Conservation (phyloP, 2,888 invertebrate genomes). For the Ptychoptera contaminata region DNA sequence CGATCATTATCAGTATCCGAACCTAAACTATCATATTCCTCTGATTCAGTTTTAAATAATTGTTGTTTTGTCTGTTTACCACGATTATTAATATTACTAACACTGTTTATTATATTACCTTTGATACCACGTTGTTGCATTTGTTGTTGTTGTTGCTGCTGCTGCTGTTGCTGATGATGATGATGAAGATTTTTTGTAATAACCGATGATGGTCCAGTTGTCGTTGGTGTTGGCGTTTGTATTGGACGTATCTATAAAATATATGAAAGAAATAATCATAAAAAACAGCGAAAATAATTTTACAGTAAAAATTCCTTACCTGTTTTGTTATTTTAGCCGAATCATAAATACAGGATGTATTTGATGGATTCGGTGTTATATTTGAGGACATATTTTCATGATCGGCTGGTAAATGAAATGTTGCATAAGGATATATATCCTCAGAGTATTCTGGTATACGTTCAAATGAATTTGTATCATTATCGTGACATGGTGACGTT, state of each 20-base stretch:
- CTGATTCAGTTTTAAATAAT: slow-evolving; percentile 38
- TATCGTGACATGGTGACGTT: slow-evolving; percentile 19
- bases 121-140: slow-evolving; percentile 9
- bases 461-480: slow-evolving; percentile 31
- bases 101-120: slow-evolving; percentile 3
- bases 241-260: slow-evolving; percentile 13
- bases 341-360: slow-evolving; percentile 13
- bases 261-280: too few relatives aligned
- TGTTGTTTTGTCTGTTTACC: slow-evolving; percentile 26
- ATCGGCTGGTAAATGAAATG: slow-evolving; percentile 37
- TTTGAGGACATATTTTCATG: slow-evolving; percentile 37
- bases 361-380: slow-evolving; percentile 25
- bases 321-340: slow-evolving; percentile 15
- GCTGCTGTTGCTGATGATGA: too few relatives aligned
- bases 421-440: slow-evolving; percentile 44
- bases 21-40: slow-evolving; percentile 39
- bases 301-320: too few relatives aligned
- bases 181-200: too few relatives aligned
- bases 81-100: neutral
- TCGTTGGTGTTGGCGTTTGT: slow-evolving; percentile 16
- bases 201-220: too few relatives aligned
- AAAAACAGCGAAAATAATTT: too few relatives aligned
- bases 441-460: slow-evolving; percentile 42
- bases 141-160: too few relatives aligned
- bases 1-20: slow-evolving; percentile 36